Conservation (phyloP, 2,797 vertebrate genomes). For the Leucoraja ocellata region DNA sequence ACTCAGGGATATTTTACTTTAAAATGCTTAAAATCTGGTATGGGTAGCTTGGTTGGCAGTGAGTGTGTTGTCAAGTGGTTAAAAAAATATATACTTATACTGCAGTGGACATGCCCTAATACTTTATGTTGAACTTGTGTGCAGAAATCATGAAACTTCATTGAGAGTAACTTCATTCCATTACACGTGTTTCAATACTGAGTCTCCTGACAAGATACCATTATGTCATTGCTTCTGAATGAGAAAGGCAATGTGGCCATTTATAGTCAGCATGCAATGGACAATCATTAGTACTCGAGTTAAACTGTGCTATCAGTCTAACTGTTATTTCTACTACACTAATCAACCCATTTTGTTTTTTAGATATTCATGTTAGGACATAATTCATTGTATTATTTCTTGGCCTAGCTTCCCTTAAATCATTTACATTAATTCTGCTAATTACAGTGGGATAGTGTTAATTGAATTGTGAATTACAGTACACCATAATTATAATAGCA, state of each 20-base stretch:
- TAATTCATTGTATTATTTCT: not conserved
- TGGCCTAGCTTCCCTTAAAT: too few relatives aligned
- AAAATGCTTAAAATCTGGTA: too few relatives aligned
- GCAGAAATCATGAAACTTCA: too few relatives aligned
- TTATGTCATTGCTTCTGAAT: not conserved
- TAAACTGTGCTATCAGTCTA: not conserved
- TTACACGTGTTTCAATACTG: not conserved
- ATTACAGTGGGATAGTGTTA: not conserved
- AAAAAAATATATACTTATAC: too few relatives aligned
- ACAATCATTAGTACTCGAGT: not conserved
- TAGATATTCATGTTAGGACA: not conserved
- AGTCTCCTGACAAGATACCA: not conserved
- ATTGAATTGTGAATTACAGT: not conserved
- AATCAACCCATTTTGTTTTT: not conserved
- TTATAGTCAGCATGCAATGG: not conserved
- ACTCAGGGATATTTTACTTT: too few relatives aligned
- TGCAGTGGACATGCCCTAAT: too few relatives aligned
- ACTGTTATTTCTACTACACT: too few relatives aligned
- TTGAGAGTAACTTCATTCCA: too few relatives aligned
- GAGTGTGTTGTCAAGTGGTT: too few relatives aligned
- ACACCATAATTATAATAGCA: not conserved
- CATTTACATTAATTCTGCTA: conserved; percentile 15
- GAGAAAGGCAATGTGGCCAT: not conserved
- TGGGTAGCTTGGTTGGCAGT: too few relatives aligned
- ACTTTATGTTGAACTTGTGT: too few relatives aligned